phyloP scores from a whole-genome alignment of 2,888 invertebrate genomes.

The Drosophila lutescens region DNA sequence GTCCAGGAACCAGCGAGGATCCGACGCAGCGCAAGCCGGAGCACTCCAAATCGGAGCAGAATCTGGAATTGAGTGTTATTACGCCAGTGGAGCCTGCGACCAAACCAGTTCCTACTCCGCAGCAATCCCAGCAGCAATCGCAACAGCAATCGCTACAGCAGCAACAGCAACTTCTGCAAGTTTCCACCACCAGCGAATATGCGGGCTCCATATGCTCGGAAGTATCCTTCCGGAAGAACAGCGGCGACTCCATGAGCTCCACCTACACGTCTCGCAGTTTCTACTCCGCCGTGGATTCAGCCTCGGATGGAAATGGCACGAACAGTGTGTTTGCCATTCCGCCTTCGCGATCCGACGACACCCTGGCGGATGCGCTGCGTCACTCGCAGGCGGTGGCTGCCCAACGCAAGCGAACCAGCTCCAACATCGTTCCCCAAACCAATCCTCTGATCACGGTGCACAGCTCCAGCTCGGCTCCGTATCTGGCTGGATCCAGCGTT shows the following conservation, averaged over 20 bases:
- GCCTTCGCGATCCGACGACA: slow-evolving; percentile 92
- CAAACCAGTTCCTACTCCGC: slow-evolving; percentile 7
- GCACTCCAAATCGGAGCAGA: slow-evolving; percentile 93
- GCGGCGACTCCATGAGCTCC: slow-evolving; percentile 86
- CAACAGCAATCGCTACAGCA: slow-evolving; percentile 33
- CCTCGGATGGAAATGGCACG: slow-evolving; percentile 57
- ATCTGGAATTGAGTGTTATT: slow-evolving; percentile 82
- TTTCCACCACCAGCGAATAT: slow-evolving; percentile 45
- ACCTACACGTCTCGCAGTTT: slow-evolving; percentile 85
- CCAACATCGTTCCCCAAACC: slow-evolving; percentile 80
- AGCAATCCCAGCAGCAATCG: slow-evolving; percentile 32
- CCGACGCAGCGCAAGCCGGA: slow-evolving; percentile 85
- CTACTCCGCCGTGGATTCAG: slow-evolving; percentile 82
- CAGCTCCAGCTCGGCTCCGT: slow-evolving; percentile 87
- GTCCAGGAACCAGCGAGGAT: slow-evolving; percentile 85
- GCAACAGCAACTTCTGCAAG: slow-evolving; percentile 67
- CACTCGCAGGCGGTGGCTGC: slow-evolving; percentile 86
- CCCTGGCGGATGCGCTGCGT: slow-evolving; percentile 85
- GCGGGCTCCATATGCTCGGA: slow-evolving; percentile 73
- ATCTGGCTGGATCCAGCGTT: slow-evolving; percentile 84
- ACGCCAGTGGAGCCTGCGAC: slow-evolving; percentile 51
- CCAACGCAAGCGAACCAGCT: slow-evolving; percentile 86
- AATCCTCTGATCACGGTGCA: slow-evolving; percentile 75
- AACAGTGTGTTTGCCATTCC: slow-evolving; percentile 86
- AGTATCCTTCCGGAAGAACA: slow-evolving; percentile 85